Percentiles rank a stretch among this genome's conserved stretches.
Conservation (phyloP, 2,113 vertebrate species). For the Lanius collurio region DNA sequence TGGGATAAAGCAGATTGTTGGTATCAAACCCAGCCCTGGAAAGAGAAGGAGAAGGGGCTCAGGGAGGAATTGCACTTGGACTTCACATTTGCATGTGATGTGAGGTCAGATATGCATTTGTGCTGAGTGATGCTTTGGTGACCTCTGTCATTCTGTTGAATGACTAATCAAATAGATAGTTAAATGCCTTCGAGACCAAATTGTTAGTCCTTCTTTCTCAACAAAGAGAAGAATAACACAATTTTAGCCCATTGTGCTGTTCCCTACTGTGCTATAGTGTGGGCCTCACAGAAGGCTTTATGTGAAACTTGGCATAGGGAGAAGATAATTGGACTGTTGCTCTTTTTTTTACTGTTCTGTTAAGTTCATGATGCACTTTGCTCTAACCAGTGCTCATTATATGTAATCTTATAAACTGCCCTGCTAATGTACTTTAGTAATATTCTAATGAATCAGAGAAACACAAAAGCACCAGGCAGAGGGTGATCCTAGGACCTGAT, state of each 20-base stretch:
- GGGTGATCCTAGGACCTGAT: background rate
- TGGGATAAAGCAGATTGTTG: background rate
- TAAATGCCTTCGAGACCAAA: slow-evolving; percentile 27
- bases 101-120: background rate
- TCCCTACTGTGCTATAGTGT: slow-evolving; percentile 48
- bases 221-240: slow-evolving; percentile 42
- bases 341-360: background rate
- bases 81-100: background rate
- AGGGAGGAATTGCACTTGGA: background rate
- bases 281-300: background rate
- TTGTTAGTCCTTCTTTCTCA: background rate
- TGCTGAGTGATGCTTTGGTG: background rate
- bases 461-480: background rate
- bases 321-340: slow-evolving; percentile 46
- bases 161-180: slow-evolving; percentile 52
- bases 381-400: background rate
- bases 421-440: background rate
- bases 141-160: background rate
- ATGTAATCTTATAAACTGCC: slow-evolving; percentile 29
- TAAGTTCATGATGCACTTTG: slow-evolving; percentile 44
- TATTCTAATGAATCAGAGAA: background rate
- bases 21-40: background rate
- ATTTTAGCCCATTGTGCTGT: slow-evolving; percentile 26
- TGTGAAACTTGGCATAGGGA: background rate
- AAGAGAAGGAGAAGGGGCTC: background rate